Conservation (phyloP, 2,113 vertebrate genomes). For the Neolamprologus longior region DNA sequence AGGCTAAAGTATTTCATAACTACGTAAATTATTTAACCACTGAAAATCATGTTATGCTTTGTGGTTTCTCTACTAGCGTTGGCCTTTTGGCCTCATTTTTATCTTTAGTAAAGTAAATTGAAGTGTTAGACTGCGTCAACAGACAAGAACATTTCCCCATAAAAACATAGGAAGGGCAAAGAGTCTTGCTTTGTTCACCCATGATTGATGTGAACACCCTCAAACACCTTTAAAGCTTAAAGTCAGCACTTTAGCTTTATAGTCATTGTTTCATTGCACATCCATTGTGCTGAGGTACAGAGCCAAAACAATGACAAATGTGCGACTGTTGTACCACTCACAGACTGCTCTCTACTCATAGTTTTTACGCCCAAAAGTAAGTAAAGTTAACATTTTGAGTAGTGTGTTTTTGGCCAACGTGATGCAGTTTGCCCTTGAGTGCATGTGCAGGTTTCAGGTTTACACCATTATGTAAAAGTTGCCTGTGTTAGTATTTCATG, state of each 20-base stretch:
- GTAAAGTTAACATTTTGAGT: neutral
- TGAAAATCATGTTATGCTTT: neutral
- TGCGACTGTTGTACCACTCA: neutral
- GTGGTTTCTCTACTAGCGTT: neutral
- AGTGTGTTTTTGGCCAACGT: neutral
- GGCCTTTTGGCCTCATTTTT: neutral
- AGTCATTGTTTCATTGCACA: neutral
- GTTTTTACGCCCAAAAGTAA: neutral
- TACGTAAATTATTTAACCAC: neutral
- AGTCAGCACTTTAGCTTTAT: conserved; percentile 1
- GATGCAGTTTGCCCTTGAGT: neutral
- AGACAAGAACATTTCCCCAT: neutral
- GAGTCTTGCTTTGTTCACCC: neutral
- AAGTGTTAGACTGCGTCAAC: neutral
- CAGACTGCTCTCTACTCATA: neutral
- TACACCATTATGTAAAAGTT: neutral
- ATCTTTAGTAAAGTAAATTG: neutral
- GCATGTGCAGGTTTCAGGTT: neutral
- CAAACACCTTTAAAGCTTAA: neutral
- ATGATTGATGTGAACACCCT: neutral
- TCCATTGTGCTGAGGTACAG: neutral
- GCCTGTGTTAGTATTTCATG: neutral
- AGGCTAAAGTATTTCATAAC: neutral
- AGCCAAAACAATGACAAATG: neutral
- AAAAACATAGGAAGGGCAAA: neutral